These are phyloP conservation scores for Caenorhabditis sp. DNA, from an alignment of 2,888 invertebrate species.

Conservation along the genomic window DNA sequence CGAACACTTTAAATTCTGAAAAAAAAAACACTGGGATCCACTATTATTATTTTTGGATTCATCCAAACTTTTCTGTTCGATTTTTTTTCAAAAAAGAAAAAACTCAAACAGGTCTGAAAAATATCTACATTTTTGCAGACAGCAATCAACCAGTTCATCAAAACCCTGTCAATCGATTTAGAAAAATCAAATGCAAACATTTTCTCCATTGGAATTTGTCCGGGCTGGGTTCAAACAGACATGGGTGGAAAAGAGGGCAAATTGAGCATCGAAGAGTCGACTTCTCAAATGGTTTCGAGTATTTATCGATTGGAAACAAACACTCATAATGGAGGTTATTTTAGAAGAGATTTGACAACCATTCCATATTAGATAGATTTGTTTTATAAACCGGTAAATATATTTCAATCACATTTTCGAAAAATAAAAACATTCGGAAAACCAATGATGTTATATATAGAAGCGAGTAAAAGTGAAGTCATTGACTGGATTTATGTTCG, in stretches of 20 bases:
- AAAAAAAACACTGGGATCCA: too few relatives aligned
- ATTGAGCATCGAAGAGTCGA: slow-evolving; percentile 34
- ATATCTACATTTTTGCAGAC: slow-evolving; percentile 22
- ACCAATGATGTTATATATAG: too few relatives aligned
- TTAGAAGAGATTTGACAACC: slow-evolving; percentile 20
- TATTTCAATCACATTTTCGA: too few relatives aligned
- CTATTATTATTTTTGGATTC: too few relatives aligned
- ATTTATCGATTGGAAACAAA: slow-evolving; percentile 20
- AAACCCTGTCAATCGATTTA: slow-evolving; percentile 40
- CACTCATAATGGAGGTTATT: slow-evolving; percentile 33
- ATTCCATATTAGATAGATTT: slow-evolving; percentile 1
- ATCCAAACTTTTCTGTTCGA: too few relatives aligned
- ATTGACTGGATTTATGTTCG: slow-evolving; percentile 20
- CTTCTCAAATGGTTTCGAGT: slow-evolving; percentile 15
- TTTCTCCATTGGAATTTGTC: slow-evolving; percentile 40
- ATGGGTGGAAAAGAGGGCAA: slow-evolving; percentile 50
- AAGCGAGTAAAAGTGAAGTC: background rate
- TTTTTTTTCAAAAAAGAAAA: background rate
- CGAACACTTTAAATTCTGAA: background rate
- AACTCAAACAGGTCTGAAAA: too few relatives aligned
- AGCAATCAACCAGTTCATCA: slow-evolving; percentile 52
- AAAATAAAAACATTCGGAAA: too few relatives aligned
- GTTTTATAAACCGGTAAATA: background rate
- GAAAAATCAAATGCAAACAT: slow-evolving; percentile 22
- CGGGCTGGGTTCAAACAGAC: slow-evolving; percentile 59